A percentile compares a stretch with the other conserved stretches of the same genome.
phyloP scores from a whole-genome alignment of 2,888 invertebrate genomes.

The Drosophila monieri region DNA sequence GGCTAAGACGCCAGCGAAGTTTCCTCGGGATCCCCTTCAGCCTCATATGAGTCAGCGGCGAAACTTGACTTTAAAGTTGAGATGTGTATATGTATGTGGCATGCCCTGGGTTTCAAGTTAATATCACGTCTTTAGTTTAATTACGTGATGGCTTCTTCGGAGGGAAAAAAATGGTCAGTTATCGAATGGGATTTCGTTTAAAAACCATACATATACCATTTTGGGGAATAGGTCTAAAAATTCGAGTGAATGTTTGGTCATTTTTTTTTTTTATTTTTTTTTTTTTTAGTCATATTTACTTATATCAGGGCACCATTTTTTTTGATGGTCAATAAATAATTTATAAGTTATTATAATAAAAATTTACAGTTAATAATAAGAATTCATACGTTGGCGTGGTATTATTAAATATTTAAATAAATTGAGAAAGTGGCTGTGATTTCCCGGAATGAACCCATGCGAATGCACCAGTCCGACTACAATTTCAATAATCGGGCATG shows the following conservation, averaged over 20 bases:
- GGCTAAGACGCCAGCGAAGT: conserved; percentile 3
- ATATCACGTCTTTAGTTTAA: conserved; percentile 70
- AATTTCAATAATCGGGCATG: conserved; percentile 48
- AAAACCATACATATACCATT: no score
- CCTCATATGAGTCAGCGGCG: conserved; percentile 49
- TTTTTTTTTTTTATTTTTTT: no score
- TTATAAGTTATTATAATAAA: background rate
- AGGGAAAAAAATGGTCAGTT: conserved; percentile 38
- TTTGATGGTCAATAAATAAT: conserved; percentile 13
- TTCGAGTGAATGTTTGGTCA: background rate
- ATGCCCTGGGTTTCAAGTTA: conserved; percentile 56
- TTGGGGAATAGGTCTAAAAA: no score
- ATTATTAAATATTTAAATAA: background rate
- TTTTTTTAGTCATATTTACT: no score
- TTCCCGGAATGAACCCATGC: conserved; percentile 18
- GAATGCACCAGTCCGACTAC: conserved; percentile 20
- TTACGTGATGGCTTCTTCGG: conserved; percentile 66
- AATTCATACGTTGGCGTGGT: background rate
- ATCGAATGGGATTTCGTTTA: conserved; percentile 8
- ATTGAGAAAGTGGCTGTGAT: conserved; percentile 18
- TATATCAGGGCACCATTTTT: background rate
- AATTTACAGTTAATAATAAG: background rate
- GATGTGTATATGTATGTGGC: conserved; percentile 27
- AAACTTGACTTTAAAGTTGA: conserved; percentile 56
- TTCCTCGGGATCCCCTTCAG: conserved; percentile 5